Conservation (phyloP, 2,113 vertebrate species). For the rat (Rattus norvegicus) region DNA sequence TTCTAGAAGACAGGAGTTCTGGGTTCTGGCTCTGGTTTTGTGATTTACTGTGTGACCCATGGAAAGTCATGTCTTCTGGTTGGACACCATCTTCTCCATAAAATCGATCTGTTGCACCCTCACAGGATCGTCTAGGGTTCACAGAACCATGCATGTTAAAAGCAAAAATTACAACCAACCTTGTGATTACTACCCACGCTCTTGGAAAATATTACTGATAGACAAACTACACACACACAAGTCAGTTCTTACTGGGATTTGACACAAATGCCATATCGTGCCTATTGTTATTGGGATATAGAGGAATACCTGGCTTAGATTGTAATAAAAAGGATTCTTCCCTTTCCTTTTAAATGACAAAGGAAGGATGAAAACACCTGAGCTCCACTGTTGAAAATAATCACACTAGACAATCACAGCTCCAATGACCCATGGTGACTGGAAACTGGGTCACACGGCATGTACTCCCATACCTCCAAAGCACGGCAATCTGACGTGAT, state of each 20-base stretch:
- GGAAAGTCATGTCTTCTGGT: neutral
- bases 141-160: neutral
- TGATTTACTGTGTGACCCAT: neutral
- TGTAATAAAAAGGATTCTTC: neutral
- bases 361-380: neutral
- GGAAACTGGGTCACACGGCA: neutral
- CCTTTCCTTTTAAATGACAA: slow-evolving; percentile 18
- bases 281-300: neutral
- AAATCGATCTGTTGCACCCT: neutral
- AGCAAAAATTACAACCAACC: neutral
- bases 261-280: neutral
- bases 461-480: neutral
- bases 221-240: neutral
- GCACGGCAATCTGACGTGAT: too few relatives aligned
- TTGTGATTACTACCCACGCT: neutral
- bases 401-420: neutral
- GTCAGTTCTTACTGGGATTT: neutral
- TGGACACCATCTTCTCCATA: neutral
- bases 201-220: slow-evolving; percentile 11
- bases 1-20: slow-evolving; percentile 18
- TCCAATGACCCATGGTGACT: neutral
- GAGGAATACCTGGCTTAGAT: neutral
- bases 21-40: neutral
- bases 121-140: neutral
- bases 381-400: neutral